Percentiles rank a stretch among this genome's conserved stretches.
Conservation (phyloP, 2,113 vertebrate genomes). For the Lophotis ruficrista region DNA sequence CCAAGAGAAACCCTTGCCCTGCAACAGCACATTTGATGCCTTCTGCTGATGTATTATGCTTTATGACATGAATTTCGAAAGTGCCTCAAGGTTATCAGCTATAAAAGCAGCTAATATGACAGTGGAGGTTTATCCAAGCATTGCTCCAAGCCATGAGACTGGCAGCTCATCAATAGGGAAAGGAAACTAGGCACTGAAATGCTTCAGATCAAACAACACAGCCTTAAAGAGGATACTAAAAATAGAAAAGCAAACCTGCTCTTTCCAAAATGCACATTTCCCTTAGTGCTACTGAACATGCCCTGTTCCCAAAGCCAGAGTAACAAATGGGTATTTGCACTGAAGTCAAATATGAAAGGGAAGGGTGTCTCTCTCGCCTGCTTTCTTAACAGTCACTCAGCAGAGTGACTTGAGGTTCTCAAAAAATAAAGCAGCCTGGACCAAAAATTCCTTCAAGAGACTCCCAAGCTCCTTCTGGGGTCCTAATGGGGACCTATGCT, state of each 20-base stretch:
- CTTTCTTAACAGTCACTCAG: not conserved
- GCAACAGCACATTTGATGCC: not conserved
- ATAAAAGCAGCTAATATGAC: not conserved
- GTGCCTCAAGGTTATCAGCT: not conserved
- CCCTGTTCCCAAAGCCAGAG: not conserved
- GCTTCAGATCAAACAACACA: not conserved
- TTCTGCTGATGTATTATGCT: not conserved
- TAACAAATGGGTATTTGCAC: not conserved
- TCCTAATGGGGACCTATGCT: fast-evolving
- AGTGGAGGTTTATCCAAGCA: not conserved
- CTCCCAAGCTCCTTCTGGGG: not conserved
- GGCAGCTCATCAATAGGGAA: not conserved
- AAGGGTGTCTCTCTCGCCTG: not conserved
- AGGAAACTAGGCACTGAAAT: not conserved
- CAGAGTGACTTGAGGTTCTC: not conserved
- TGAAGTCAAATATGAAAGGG: not conserved
- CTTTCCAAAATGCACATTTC: not conserved
- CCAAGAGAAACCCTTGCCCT: not conserved
- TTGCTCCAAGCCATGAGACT: not conserved
- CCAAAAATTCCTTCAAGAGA: not conserved
- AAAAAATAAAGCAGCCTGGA: not conserved
- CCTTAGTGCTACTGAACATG: not conserved
- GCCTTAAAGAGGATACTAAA: not conserved
- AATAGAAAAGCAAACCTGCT: not conserved
- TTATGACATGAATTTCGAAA: not conserved